phyloP scores from a whole-genome alignment of 2,888 invertebrate species.

The Sminthurides aquaticus region DNA sequence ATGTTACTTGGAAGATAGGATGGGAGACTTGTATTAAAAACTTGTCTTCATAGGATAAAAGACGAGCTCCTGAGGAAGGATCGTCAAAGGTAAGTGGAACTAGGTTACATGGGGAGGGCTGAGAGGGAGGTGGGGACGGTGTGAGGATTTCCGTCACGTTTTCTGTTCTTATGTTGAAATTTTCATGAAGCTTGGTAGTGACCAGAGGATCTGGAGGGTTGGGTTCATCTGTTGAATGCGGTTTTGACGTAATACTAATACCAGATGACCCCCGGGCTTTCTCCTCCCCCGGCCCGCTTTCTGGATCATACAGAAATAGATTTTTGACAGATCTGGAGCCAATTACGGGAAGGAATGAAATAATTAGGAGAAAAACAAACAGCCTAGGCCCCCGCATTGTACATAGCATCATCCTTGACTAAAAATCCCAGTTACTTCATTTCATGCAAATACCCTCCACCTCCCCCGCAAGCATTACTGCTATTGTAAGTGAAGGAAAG shows the following conservation, averaged over 20 bases:
- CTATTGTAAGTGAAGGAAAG: no score
- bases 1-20: constrained; percentile 34
- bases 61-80: constrained; percentile 6
- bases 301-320: constrained; percentile 5
- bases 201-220: no score
- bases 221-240: neutral
- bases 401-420: neutral
- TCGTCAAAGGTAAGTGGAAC: constrained; percentile 14
- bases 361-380: neutral
- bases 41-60: constrained; percentile 36
- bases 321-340: constrained; percentile 30
- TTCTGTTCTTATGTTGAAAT: neutral
- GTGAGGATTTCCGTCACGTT: no score
- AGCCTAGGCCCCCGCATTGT: neutral
- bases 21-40: constrained; percentile 35
- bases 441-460: no score
- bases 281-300: no score
- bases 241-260: no score
- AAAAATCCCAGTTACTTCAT: no score
- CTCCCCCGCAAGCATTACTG: no score
- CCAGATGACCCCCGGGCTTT: no score
- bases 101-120: constrained; percentile 16
- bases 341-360: constrained; percentile 27
- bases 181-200: neutral
- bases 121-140: neutral